Conservation (phyloP, 2,888 invertebrate genomes). For the Pristionchus mayeri region DNA sequence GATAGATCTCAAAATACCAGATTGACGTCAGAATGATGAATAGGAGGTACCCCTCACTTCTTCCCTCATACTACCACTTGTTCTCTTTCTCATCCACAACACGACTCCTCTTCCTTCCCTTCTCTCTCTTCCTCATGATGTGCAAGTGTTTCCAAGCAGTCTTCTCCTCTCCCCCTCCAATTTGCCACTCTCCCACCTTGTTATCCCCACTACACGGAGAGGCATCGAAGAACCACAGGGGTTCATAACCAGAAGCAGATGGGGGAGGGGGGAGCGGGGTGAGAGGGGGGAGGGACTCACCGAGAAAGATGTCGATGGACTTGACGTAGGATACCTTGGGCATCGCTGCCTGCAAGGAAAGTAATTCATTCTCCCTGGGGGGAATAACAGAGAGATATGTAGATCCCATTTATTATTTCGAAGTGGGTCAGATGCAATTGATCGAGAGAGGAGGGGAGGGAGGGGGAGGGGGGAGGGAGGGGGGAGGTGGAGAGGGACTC, state of each 20-base stretch:
- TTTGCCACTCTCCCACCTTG: slow-evolving; percentile 16
- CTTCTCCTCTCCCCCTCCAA: slow-evolving; percentile 7
- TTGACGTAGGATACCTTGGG: slow-evolving; percentile 98
- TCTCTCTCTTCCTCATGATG: background rate
- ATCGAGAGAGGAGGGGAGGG: background rate
- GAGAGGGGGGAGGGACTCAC: slow-evolving; percentile 52
- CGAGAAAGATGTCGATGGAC: slow-evolving; percentile 86
- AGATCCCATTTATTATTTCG: too few relatives aligned
- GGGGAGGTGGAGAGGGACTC: slow-evolving; percentile 12
- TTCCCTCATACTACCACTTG: background rate
- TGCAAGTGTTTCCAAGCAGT: slow-evolving; percentile 18
- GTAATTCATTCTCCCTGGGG: too few relatives aligned
- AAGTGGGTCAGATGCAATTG: too few relatives aligned
- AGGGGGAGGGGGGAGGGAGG: background rate
- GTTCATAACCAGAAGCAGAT: background rate
- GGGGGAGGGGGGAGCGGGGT: background rate
- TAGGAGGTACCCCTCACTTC: background rate
- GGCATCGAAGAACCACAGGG: background rate
- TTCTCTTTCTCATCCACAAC: slow-evolving; percentile 13
- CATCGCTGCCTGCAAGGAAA: slow-evolving; percentile 78
- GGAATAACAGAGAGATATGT: too few relatives aligned
- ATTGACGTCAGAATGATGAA: slow-evolving; percentile 30
- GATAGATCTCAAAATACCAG: slow-evolving; percentile 48
- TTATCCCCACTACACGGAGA: background rate
- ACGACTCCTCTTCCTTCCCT: background rate